A percentile compares a stretch with the other conserved stretches of the same genome.
These are phyloP conservation scores for Pangasius larnaudii DNA, from an alignment of 2,797 vertebrate species.

Conservation along the genomic window DNA sequence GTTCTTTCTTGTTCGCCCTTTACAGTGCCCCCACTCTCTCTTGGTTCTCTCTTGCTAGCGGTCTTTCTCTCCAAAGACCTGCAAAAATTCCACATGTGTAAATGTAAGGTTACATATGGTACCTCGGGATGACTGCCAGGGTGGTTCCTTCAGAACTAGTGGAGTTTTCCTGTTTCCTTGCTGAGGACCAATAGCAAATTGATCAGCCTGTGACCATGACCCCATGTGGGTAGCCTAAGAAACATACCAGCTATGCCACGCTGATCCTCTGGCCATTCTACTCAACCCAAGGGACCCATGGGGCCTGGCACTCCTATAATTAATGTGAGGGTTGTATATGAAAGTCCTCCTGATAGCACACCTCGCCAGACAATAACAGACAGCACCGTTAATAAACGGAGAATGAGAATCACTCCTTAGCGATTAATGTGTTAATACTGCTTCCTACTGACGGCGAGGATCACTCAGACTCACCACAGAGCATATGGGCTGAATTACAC, in stretches of 20 bases:
- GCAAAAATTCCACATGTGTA: background rate
- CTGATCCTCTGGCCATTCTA: background rate
- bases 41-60: slow-evolving; percentile 15
- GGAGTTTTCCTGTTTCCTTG: background rate
- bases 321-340: background rate
- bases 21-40: background rate
- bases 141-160: background rate
- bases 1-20: slow-evolving; percentile 22
- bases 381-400: background rate
- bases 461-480: background rate
- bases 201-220: background rate
- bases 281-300: background rate
- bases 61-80: slow-evolving; percentile 49
- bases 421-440: background rate
- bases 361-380: background rate
- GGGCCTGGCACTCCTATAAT: background rate
- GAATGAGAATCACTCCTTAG: background rate
- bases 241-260: background rate
- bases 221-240: background rate
- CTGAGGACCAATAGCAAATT: background rate
- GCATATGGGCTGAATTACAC: background rate
- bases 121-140: too few relatives aligned
- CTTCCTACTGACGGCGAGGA: too few relatives aligned
- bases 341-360: background rate
- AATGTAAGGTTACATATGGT: background rate